These are phyloP conservation scores for Sycophaga agraensis DNA, from an alignment of 1,140 invertebrate species.

Conservation along the genomic window DNA sequence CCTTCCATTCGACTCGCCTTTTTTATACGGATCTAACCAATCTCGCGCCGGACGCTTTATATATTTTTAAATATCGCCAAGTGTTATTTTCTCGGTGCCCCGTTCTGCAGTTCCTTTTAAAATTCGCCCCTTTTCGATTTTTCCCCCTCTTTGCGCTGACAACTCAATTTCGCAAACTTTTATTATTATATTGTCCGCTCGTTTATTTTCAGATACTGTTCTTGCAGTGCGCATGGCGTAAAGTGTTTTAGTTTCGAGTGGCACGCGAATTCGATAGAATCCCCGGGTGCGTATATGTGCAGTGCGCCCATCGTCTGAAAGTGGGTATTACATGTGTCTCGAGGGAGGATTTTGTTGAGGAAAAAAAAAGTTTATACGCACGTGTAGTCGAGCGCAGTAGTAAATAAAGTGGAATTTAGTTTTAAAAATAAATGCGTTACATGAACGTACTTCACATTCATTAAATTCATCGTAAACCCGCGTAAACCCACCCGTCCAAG, in stretches of 20 bases:
- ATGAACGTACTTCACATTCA: neutral
- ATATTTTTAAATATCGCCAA: too few species aligned
- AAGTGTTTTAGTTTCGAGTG: conserved; percentile 14
- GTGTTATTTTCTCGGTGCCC: too few species aligned
- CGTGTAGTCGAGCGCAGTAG: neutral
- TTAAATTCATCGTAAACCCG: neutral
- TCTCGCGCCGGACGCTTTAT: too few species aligned
- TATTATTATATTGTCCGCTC: neutral
- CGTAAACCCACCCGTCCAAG: too few species aligned
- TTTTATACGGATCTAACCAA: too few species aligned
- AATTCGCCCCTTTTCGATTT: too few species aligned
- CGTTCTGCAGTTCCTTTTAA: too few species aligned
- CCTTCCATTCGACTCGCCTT: too few species aligned
- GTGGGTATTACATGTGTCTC: conserved; percentile 23
- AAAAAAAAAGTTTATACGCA: neutral
- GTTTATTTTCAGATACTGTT: neutral
- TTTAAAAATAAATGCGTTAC: neutral
- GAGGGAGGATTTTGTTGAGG: neutral
- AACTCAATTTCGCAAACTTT: too few species aligned
- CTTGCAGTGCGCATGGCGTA: neutral
- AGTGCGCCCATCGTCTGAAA: conserved; percentile 19
- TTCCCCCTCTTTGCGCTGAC: too few species aligned
- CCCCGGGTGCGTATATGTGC: conserved; percentile 5
- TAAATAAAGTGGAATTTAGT: conserved; percentile 1
- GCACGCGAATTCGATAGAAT: conserved; percentile 22